These are phyloP conservation scores for Agrilus planipennis DNA, from an alignment of 1,140 invertebrate species.

Conservation along the genomic window DNA sequence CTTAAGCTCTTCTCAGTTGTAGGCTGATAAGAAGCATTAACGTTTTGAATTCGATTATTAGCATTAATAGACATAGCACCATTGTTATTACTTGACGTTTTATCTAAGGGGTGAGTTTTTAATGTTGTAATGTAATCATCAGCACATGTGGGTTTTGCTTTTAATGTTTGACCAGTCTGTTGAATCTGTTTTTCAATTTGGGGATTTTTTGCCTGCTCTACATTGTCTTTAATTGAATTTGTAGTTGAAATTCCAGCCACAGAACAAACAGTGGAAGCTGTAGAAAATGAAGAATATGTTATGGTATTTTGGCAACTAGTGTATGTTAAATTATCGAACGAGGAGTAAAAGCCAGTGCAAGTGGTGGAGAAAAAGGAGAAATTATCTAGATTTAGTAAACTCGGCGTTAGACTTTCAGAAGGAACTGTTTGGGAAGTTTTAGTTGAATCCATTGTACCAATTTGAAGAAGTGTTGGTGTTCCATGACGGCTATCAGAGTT, in stretches of 20 bases:
- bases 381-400: constrained; percentile 28
- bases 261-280: background rate
- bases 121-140: too few relatives aligned
- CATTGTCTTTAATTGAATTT: too few relatives aligned
- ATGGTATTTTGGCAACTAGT: background rate
- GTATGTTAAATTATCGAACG: constrained; percentile 5
- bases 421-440: constrained; percentile 26
- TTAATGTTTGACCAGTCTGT: too few relatives aligned
- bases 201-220: too few relatives aligned
- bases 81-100: too few relatives aligned
- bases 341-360: constrained; percentile 19
- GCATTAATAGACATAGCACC: too few relatives aligned
- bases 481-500: constrained; percentile 40
- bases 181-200: too few relatives aligned
- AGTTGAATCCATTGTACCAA: constrained; percentile 45
- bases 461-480: constrained; percentile 48
- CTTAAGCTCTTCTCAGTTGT: too few relatives aligned
- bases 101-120: too few relatives aligned
- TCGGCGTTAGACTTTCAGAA: constrained; percentile 25
- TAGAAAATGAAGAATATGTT: background rate
- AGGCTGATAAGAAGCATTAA: too few relatives aligned
- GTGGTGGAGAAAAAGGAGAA: constrained; percentile 28
- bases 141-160: too few relatives aligned
- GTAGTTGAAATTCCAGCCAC: background rate
- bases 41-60: too few relatives aligned